These are phyloP conservation scores for Platycercus adscitus DNA, from an alignment of 2,113 vertebrate species.

Conservation along the genomic window DNA sequence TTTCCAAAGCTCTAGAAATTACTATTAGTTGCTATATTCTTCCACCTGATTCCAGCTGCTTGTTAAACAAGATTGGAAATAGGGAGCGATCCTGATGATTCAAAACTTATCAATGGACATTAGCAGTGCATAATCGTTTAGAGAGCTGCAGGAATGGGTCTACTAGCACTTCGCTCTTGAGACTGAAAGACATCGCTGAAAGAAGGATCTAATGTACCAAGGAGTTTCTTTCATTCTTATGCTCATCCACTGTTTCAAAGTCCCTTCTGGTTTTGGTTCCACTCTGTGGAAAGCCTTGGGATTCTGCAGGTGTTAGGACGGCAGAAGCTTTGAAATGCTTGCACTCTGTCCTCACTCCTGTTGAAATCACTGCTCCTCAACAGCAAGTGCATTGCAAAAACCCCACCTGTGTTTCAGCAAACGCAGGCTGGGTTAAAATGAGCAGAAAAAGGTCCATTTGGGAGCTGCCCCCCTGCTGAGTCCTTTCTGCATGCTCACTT, in stretches of 20 bases:
- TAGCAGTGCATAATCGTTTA: neutral
- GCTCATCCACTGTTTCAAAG: neutral
- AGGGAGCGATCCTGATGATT: neutral
- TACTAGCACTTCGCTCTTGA: neutral
- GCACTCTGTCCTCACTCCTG: neutral
- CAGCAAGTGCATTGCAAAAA: neutral
- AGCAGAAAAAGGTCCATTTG: neutral
- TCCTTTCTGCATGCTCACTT: rapidly evolving
- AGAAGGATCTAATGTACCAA: neutral
- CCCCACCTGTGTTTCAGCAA: neutral
- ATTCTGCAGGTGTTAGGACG: slow-evolving; percentile 3
- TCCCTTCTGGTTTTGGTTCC: neutral
- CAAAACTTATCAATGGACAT: neutral
- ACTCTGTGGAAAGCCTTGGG: neutral
- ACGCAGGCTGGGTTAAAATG: neutral
- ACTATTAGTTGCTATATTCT: neutral
- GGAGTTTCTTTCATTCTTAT: neutral
- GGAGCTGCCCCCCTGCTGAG: neutral
- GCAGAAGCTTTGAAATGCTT: neutral
- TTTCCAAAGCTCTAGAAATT: neutral
- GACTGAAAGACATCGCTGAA: neutral
- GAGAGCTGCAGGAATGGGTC: neutral
- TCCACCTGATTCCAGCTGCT: neutral
- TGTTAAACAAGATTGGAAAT: neutral
- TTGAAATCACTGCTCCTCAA: neutral